Percentiles rank a stretch among this genome's conserved stretches.
Conservation (phyloP, 2,888 invertebrate species). For the Conchocele bisecta region DNA sequence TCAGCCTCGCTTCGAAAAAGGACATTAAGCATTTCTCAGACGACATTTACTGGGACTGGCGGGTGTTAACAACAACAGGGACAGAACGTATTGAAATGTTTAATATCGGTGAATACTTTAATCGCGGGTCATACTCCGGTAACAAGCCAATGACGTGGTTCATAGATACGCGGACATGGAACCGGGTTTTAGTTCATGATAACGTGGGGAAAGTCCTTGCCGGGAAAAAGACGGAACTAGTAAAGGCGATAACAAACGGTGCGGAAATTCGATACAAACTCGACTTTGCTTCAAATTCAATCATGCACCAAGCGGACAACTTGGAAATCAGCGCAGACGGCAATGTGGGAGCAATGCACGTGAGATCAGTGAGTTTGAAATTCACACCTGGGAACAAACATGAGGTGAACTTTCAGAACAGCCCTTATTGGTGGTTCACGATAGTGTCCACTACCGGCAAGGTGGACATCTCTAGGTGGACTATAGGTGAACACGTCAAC, state of each 20-base stretch:
- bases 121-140: conserved; percentile 39
- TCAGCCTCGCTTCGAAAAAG: conserved; percentile 55
- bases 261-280: conserved; percentile 56
- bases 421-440: conserved; percentile 59
- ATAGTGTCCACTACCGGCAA: conserved; percentile 55
- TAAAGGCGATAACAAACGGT: conserved; percentile 48
- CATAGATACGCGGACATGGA: conserved; percentile 57
- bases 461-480: conserved; percentile 58
- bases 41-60: conserved; percentile 59
- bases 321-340: conserved; percentile 55
- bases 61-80: conserved; percentile 53
- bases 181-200: conserved; percentile 49
- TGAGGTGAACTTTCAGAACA: conserved; percentile 57
- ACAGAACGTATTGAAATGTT: conserved; percentile 52
- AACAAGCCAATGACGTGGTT: conserved; percentile 59
- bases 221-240: conserved; percentile 37
- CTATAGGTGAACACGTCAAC: conserved; percentile 58
- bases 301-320: conserved; percentile 55
- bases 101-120: conserved; percentile 56
- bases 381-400: conserved; percentile 48
- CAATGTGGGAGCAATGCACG: conserved; percentile 58
- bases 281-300: conserved; percentile 48
- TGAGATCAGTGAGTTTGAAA: conserved; percentile 53
- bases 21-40: conserved; percentile 53
- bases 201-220: conserved; percentile 39